Base-by-base conservation (phyloP, 2,797 vertebrate genomes). In the Rhinichthys osculus region DNA sequence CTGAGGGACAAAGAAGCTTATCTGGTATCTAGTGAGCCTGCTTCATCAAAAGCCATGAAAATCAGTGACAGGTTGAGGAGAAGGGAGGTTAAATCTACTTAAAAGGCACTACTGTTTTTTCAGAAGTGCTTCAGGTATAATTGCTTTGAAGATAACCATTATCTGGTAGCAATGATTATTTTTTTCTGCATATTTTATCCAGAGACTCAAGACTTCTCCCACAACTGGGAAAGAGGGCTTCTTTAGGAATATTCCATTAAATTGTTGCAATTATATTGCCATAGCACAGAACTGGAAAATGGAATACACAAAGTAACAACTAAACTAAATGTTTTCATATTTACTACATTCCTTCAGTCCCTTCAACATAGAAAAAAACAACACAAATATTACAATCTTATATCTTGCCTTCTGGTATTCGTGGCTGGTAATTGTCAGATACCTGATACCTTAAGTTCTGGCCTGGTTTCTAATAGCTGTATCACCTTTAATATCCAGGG, bases 131-230 rank as follows among this genome's bases (percentile, higher is more conserved):
- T 71, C 83, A 87, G 78, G 78, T 87, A 72, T 72, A 85, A 85
- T 77, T 83, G 69, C 84, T 85, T 72, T 83, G 79, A 79, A 88
- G 73, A 78, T 88, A 44, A 88, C 89, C 89, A 91, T 91, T 92
- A 84, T 89, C 52, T 89, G 76, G 80, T 72, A 8, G 35, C 85
- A 74, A 67, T 47, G 86, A 82, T 91, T 90, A 88, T 86, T 92
- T 85, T 89, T 86, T 89, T 87, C 85, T 50, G 79, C 85, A 90
- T 87, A 88, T 92, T 92, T 90, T 86, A 92, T 93, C 89, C 87
- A 84, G 82, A 89, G 50, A 62, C 84, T 83, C 85, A 83, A 86
- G 83, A 85, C 86, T 89, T 91, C 47, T 90, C 84, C 89, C 90
- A 84, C 84, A 89, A 91, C 76, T 76, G 91, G 69, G 89, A 87